Base-by-base conservation (phyloP, 1,140 invertebrate genomes). In the Papilio machaon region DNA sequence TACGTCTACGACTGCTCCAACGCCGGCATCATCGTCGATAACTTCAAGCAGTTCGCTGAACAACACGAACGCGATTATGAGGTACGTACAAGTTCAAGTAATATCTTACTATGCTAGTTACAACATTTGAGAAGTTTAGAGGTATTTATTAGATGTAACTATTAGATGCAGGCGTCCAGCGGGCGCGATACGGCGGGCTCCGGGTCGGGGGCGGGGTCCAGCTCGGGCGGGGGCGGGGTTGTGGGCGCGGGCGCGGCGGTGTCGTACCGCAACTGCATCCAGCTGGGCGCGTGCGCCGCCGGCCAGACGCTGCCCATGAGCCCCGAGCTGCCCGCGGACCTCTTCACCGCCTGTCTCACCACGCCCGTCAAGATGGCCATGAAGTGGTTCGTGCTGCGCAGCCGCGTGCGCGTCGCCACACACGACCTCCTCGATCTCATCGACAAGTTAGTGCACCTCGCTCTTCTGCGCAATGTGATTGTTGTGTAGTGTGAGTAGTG, bases 1-100 rank as follows among this genome's bases (percentile, higher is more conserved):
- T 99, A 99, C 95, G 99, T 99, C 10, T 99, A 99, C 95, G 99
- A 99, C 94, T 99, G 99, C 95, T 99, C 98, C 43, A 99, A 99
- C 96, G 99, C 99, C 11, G 99, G 99, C 60, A 97, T 99, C 79
- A 99, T 99, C 86, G 97, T 99, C 46, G 97, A 99, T 80, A 97
- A 97, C 60, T 99, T 99, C 95, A 97, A 98, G 87, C 96, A 97
- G 86, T 99, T 99, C 95, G 98, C 98, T 11, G 96, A 97, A 58
- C 98, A 99, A 90, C 98, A 99, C 89, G 98, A 99, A 92, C 96
- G 96, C 82, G 98, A 99, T 92, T 97, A 97, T 88, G 96, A 98
- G 95, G 97, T 97, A 67, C 9, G 8, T 67, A 79, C 30, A 52
- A 49, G 52, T 17, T 1, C 15, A 6, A 54, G 15, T 47, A 17